Evolutionary conservation across 2,888 invertebrate genomes (phyloP), one percentile per base, ranked within the genome.

Genomic region (Aleiodes alternator): DNA sequence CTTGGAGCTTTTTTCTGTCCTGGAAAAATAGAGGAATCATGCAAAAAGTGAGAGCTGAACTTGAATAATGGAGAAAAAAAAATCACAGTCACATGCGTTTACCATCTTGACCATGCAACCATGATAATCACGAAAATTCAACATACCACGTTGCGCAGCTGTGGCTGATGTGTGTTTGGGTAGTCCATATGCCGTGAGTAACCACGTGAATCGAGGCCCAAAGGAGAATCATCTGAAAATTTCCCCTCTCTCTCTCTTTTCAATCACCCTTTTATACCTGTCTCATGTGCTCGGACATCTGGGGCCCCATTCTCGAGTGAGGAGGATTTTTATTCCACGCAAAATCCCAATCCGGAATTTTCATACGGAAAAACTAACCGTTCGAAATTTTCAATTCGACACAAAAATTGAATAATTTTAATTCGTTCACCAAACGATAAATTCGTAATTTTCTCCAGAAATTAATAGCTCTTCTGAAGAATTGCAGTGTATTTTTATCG

Each of bases 91-190:
- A 61, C 50, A 38, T 70, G 29, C 55, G 29, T 64, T 64, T 23
- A 61, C 75, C 38, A 72, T 68, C 43, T 14, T 11, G 66, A 57
- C 56, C 66, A 38, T 68, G n/a, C 14, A 43, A 55, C 31, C 43
- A 48, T 48, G 55, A 51, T 57, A 61, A 72, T 61, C 61, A 72
- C 31, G 51, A 12, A 61, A 53, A 61, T 14, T 31, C 61, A 61
- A 12, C 29, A 48, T 70, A 43, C 43, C 29, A 23, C 70, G 55
- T 70, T 73, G 48, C 57, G 72, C 73, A 73, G 76, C 76, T 76
- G 76, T 73, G 71, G 61, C 55, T 69, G 76, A 73, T 76, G 76
- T 71, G 56, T 66, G 57, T 56, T 61, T 73, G 69, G 53, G 61
- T 69, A 43, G 56, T 48, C 77, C 74, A 74, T 72, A 72, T 71